Evolutionary conservation across 1,140 invertebrate species (phyloP).

Genomic region (Gryllus bimaculatus): DNA sequence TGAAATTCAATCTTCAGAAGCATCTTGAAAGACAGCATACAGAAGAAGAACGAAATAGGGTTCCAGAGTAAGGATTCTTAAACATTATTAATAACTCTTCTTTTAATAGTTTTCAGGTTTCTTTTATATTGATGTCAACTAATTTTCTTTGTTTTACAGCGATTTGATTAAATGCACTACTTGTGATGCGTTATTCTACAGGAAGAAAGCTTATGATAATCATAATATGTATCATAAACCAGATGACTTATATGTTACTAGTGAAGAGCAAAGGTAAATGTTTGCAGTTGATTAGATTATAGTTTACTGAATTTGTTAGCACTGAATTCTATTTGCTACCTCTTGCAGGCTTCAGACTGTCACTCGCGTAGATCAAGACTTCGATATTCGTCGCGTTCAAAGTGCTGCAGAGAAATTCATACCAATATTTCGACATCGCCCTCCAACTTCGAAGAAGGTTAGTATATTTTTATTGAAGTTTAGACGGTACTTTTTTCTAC

Average conservation of each 20-base stretch:
- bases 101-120: not conserved
- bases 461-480: not conserved
- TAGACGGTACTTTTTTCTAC: not conserved
- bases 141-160: slow-evolving; percentile 19
- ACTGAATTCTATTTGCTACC: slow-evolving; percentile 12
- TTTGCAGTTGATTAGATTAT: not conserved
- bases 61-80: slow-evolving; percentile 34
- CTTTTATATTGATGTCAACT: not conserved
- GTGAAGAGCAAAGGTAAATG: slow-evolving; percentile 46
- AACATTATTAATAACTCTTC: not conserved
- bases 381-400: slow-evolving; percentile 44
- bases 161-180: slow-evolving; percentile 42
- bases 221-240: slow-evolving; percentile 52
- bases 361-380: slow-evolving; percentile 47
- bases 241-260: slow-evolving; percentile 52
- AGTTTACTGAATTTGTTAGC: not conserved
- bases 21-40: slow-evolving; percentile 49
- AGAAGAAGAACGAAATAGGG: slow-evolving; percentile 41
- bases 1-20: slow-evolving; percentile 56
- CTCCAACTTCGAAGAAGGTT: slow-evolving; percentile 11
- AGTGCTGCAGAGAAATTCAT: slow-evolving; percentile 38
- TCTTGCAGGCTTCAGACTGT: slow-evolving; percentile 38
- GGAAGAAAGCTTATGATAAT: slow-evolving; percentile 51
- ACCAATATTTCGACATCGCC: slow-evolving; percentile 25
- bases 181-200: slow-evolving; percentile 55